These are phyloP conservation scores for Betta splendens DNA, from an alignment of 2,797 vertebrate species.

Conservation along the genomic window DNA sequence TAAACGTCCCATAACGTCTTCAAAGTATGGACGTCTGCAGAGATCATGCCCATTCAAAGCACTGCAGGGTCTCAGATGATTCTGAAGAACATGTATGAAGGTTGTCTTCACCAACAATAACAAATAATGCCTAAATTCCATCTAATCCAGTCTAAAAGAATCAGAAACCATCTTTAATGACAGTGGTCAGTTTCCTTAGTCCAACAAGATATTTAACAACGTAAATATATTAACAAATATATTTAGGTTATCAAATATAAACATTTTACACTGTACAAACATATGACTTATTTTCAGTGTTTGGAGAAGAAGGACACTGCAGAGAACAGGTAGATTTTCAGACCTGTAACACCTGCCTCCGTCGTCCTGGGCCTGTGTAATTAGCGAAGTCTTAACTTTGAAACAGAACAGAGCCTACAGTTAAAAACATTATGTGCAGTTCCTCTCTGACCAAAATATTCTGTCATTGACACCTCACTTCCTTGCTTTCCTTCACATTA, in stretches of 20 bases:
- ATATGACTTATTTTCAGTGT: slow-evolving; percentile 57
- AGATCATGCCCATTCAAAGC: slow-evolving; percentile 4
- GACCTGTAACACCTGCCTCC: slow-evolving; percentile 30
- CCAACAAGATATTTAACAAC: slow-evolving; percentile 30
- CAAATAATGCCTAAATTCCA: slow-evolving; percentile 28
- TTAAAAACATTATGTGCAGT: slow-evolving; percentile 29
- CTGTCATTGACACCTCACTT: slow-evolving; percentile 3
- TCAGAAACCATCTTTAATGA: slow-evolving; percentile 8
- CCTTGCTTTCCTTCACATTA: slow-evolving; percentile 22
- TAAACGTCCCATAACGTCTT: slow-evolving; percentile 11
- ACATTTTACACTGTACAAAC: slow-evolving; percentile 39
- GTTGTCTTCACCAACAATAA: background rate
- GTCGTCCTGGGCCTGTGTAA: slow-evolving; percentile 30
- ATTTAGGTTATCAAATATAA: too few relatives aligned
- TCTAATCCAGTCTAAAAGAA: slow-evolving; percentile 23
- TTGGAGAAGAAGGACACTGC: slow-evolving; percentile 23
- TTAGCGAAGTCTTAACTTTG: slow-evolving; percentile 17
- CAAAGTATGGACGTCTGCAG: background rate
- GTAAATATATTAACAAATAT: slow-evolving; percentile 22
- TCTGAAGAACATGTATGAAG: background rate
- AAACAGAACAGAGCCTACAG: slow-evolving; percentile 19
- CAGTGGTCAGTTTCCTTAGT: slow-evolving; percentile 20
- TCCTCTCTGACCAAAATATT: slow-evolving; percentile 7
- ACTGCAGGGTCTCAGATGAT: background rate
- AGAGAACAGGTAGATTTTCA: slow-evolving; percentile 9